phyloP scores from a whole-genome alignment of 2,888 invertebrate genomes.

The Troglohyphantes excavatus region DNA sequence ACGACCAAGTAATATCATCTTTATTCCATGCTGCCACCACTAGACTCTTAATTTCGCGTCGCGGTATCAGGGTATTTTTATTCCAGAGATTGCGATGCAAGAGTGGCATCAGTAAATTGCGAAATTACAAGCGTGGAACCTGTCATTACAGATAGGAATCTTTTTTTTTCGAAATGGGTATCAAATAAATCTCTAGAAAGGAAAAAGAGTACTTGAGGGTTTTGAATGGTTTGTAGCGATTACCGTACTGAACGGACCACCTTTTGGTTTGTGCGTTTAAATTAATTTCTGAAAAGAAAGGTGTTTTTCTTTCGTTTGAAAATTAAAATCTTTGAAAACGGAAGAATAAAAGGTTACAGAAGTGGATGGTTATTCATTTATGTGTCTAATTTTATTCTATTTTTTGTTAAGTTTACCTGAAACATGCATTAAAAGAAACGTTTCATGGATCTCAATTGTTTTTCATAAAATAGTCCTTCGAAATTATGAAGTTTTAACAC shows the following conservation, averaged over 20 bases:
- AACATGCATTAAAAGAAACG: too few relatives aligned
- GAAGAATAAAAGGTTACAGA: too few relatives aligned
- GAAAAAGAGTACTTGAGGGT: neutral
- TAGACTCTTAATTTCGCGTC: neutral
- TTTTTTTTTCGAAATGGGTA: neutral
- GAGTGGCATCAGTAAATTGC: neutral
- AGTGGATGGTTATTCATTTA: too few relatives aligned
- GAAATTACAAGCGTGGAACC: conserved; percentile 32
- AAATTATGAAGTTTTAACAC: too few relatives aligned
- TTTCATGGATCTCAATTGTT: too few relatives aligned
- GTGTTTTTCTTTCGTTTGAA: too few relatives aligned
- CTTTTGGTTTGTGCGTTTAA: neutral
- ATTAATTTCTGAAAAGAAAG: too few relatives aligned
- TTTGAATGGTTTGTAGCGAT: conserved; percentile 9
- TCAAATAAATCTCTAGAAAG: conserved; percentile 45
- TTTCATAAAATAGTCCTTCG: too few relatives aligned
- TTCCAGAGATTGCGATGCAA: neutral
- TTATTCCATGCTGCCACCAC: conserved; percentile 3
- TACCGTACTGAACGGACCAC: neutral
- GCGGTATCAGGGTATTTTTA: conserved; percentile 26
- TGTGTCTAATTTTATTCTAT: too few relatives aligned
- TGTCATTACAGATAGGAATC: conserved; percentile 55
- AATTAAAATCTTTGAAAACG: too few relatives aligned
- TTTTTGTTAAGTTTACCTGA: too few relatives aligned
- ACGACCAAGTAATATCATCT: conserved; percentile 16